These are phyloP conservation scores for Falco berigora DNA, from an alignment of 2,797 vertebrate species.

Conservation along the genomic window DNA sequence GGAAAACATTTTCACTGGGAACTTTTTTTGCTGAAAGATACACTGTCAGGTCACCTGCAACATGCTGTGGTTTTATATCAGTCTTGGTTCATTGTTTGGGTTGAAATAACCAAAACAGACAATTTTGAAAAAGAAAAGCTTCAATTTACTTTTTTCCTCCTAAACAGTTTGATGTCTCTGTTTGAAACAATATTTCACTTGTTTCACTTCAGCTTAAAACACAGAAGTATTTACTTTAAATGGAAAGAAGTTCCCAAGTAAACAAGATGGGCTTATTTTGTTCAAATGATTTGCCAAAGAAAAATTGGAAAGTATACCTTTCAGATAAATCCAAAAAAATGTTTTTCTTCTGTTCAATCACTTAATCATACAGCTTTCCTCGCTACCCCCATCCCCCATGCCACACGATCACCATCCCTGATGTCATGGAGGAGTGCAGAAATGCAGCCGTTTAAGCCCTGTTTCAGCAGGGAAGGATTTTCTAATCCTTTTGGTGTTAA, in stretches of 20 bases:
- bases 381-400: accelerated
- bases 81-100: not conserved
- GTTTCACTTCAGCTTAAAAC: not conserved
- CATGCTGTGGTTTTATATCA: constrained; percentile 1
- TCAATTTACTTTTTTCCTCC: not conserved
- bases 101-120: not conserved
- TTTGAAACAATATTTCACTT: not conserved
- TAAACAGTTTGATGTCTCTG: not conserved
- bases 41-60: not conserved
- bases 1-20: constrained; percentile 9
- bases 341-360: not conserved
- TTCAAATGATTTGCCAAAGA: not conserved
- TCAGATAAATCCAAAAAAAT: not conserved
- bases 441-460: not conserved
- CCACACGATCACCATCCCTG: not conserved
- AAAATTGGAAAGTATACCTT: not conserved
- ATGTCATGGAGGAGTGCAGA: accelerated
- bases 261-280: not conserved
- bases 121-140: constrained; percentile 20
- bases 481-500: not conserved
- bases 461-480: not conserved
- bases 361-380: not conserved
- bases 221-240: not conserved
- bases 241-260: not conserved
- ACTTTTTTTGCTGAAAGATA: not conserved